Evolutionary conservation across 2,797 vertebrate genomes (phyloP), one percentile per base, ranked within the genome.

Genomic region (Trachurus trachurus): DNA sequence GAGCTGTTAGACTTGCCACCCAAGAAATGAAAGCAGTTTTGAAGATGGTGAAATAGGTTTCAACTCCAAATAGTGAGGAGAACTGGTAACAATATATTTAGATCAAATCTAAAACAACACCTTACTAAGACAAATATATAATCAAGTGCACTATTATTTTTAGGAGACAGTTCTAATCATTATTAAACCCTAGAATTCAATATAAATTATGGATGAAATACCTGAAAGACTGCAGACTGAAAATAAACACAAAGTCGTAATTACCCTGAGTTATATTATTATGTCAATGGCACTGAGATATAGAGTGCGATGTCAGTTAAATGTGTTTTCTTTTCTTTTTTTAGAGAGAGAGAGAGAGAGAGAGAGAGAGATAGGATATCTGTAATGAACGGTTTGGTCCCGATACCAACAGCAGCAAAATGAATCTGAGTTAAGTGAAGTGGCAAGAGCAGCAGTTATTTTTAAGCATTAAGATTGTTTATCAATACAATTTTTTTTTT

Each of bases 271-370:
- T 22, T 63, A 29, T 56, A 39, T 62, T 47, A 12, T 68, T 45
- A 39, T 54, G 56, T 63, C 68, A 68, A 11, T 22, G 26, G 15
- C 21, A 49, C 11, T 42, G 13, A 21, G 53, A 50, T 13, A 64
- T 45, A 9, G 37, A 52, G 21, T 70, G 47, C 39, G 62, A 47
- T 9, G 10, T 74, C 45, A 53, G 44, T 72, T 86, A 69, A 79
- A 77, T 80, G 70, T 80, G 56, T 82, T 73, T 71, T 50, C 52
- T 59, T 75, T 76, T 82, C 83, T 57, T 81, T 76, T 75, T 26
- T 26, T 26, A 26, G 26, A 26, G 26, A 1, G 26, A 26, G 26
- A 26, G 3, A 1, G 3, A 26, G 26, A 31, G 67, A 65, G 40
- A 71, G 52, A 71, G 45, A 76, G 70, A 59, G 57, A 83, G 60